Evolutionary conservation across 1,140 invertebrate genomes (phyloP).

Genomic region (Ooceraea biroi): DNA sequence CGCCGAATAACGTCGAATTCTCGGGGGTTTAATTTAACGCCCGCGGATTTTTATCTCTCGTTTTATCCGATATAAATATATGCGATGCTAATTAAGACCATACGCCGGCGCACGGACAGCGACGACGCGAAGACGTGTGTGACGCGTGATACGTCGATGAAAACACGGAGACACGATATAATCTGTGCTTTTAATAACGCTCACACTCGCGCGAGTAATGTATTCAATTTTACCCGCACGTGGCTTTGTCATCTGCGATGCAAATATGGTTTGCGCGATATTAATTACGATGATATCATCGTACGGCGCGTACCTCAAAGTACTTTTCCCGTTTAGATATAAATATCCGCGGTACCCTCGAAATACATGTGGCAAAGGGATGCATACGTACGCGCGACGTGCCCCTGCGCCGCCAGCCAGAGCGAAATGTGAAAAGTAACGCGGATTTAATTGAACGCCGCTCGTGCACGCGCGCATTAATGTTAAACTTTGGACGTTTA

Average conservation of each 20-base stretch:
- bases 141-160: slow-evolving; percentile 56
- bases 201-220: slow-evolving; percentile 40
- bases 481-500: slow-evolving; percentile 20
- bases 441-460: slow-evolving; percentile 22
- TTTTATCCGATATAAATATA: slow-evolving; percentile 46
- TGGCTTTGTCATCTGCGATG: slow-evolving; percentile 47
- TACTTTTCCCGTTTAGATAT: slow-evolving; percentile 20
- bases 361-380: background rate
- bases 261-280: slow-evolving; percentile 17
- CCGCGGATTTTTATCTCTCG: slow-evolving; percentile 45
- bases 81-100: slow-evolving; percentile 55
- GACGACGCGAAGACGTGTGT: slow-evolving; percentile 46
- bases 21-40: slow-evolving; percentile 45
- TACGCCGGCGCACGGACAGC: slow-evolving; percentile 12
- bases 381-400: background rate
- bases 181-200: slow-evolving; percentile 59
- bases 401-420: background rate
- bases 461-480: background rate
- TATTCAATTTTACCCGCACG: slow-evolving; percentile 58
- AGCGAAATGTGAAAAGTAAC: background rate
- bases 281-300: slow-evolving; percentile 49
- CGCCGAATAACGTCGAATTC: slow-evolving; percentile 24
- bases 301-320: background rate
- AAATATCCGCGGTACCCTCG: slow-evolving; percentile 2
- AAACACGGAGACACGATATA: slow-evolving; percentile 43